Evolutionary conservation across 2,113 vertebrate genomes (phyloP).

Genomic region (Eptesicus fuscus): DNA sequence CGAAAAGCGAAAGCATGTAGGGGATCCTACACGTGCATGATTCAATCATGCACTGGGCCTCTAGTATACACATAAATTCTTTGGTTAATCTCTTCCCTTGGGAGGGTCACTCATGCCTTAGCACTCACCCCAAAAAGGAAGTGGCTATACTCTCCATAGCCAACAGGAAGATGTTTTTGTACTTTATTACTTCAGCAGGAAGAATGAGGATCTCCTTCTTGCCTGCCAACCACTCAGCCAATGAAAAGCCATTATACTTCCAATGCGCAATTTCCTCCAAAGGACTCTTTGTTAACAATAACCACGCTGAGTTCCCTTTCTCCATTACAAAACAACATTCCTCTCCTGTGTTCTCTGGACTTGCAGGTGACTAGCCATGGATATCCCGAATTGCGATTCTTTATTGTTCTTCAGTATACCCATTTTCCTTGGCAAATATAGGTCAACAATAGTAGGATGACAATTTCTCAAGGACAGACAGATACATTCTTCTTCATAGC

Average conservation of each 20-base stretch:
- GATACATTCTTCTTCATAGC: not conserved
- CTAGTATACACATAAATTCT: too few species aligned
- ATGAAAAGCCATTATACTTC: not conserved
- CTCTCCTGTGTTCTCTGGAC: not conserved
- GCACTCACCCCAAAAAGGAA: not conserved
- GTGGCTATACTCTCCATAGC: not conserved
- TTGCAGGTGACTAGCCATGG: not conserved
- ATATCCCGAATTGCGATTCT: not conserved
- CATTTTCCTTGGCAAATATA: not conserved
- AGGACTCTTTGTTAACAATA: not conserved
- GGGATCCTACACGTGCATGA: too few species aligned
- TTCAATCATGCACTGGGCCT: too few species aligned
- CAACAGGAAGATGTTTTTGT: not conserved
- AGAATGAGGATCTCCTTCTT: not conserved
- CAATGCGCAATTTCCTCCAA: not conserved
- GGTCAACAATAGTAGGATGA: not conserved
- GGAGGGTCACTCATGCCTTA: not conserved
- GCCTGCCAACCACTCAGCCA: not conserved
- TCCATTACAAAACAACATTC: not conserved
- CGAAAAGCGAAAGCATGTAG: too few species aligned
- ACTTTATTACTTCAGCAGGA: not conserved
- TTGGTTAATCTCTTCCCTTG: too few species aligned
- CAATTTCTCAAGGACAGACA: not conserved
- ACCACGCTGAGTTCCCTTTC: not conserved
- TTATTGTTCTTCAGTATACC: not conserved